Percentiles rank a stretch among this genome's conserved stretches.
Evolutionary conservation across 2,113 vertebrate genomes (phyloP).

Genomic region (Bos indicus): DNA sequence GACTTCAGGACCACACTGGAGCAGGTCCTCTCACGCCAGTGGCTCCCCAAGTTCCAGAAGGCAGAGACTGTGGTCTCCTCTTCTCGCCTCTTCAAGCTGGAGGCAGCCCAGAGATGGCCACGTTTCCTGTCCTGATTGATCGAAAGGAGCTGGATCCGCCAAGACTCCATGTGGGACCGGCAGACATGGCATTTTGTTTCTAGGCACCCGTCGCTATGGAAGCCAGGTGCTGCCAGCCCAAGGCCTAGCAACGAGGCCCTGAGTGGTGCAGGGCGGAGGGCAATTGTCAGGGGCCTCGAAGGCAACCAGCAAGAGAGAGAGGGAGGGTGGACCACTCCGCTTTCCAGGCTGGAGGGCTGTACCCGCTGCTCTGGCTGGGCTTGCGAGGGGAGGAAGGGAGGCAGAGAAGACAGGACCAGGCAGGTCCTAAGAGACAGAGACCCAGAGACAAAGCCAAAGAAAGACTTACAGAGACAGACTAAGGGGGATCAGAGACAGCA

Average conservation of each 20-base stretch:
- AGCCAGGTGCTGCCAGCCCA: slow-evolving; percentile 68
- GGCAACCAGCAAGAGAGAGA: not conserved
- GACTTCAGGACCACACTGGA: not conserved
- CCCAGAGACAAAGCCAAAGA: not conserved
- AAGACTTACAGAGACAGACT: not conserved
- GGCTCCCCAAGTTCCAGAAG: not conserved
- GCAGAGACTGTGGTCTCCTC: not conserved
- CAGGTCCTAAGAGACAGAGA: not conserved
- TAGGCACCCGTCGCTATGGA: slow-evolving; percentile 74
- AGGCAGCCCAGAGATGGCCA: not conserved
- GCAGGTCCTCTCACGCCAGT: not conserved
- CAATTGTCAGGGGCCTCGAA: not conserved
- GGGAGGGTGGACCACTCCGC: not conserved
- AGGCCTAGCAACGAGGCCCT: slow-evolving; percentile 61
- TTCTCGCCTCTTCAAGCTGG: not conserved
- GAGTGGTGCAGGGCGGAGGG: not conserved
- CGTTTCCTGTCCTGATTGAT: slow-evolving; percentile 52
- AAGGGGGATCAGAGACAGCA: not conserved
- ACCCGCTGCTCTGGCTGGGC: not conserved
- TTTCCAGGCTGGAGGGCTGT: not conserved
- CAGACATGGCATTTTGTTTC: slow-evolving; percentile 56
- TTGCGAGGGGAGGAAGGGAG: not conserved
- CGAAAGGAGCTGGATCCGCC: not conserved
- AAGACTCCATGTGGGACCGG: slow-evolving; percentile 44
- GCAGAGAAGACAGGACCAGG: not conserved